Evolutionary conservation across 35 echinoderm and acorn worm species (phyloP).

Genomic region (Apostichopus parvimensis): DNA sequence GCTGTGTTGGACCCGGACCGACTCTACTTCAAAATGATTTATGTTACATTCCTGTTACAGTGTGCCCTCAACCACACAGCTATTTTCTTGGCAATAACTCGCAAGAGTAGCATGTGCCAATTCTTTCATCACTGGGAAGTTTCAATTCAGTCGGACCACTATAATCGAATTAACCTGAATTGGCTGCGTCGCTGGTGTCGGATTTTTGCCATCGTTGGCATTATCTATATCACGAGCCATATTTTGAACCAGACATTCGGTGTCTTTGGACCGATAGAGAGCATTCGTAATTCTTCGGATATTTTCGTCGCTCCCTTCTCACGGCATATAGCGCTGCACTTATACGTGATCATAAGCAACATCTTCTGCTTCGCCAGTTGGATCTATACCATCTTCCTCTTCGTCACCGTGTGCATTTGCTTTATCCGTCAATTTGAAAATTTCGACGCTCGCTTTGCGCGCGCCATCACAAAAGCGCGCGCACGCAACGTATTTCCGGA

Average conservation of each 20-base stretch:
- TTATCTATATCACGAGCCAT: not conserved
- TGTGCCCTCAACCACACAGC: slow-evolving; percentile 72
- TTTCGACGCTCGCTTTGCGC: slow-evolving; percentile 55
- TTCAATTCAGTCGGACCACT: not conserved
- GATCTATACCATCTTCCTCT: slow-evolving; percentile 79
- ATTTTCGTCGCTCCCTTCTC: slow-evolving; percentile 78
- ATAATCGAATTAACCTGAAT: slow-evolving; percentile 46
- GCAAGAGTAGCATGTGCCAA: slow-evolving; percentile 33
- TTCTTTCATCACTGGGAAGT: not conserved
- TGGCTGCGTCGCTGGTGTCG: not conserved
- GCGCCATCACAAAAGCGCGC: slow-evolving; percentile 16
- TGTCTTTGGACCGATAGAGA: slow-evolving; percentile 66
- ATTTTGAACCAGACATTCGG: slow-evolving; percentile 7
- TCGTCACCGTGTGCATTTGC: slow-evolving; percentile 55
- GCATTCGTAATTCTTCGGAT: slow-evolving; percentile 60
- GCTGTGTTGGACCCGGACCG: slow-evolving; percentile 37
- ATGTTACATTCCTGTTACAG: slow-evolving; percentile 61
- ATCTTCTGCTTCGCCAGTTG: slow-evolving; percentile 77
- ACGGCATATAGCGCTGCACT: slow-evolving; percentile 28
- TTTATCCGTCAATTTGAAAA: slow-evolving; percentile 56
- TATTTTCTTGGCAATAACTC: slow-evolving; percentile 50
- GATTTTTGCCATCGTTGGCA: not conserved
- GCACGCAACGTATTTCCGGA: slow-evolving; percentile 50
- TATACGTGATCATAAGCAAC: slow-evolving; percentile 54
- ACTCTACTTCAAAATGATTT: slow-evolving; percentile 81